These are phyloP conservation scores for Patella caerulea DNA, from an alignment of 2,888 invertebrate genomes.

Conservation along the genomic window DNA sequence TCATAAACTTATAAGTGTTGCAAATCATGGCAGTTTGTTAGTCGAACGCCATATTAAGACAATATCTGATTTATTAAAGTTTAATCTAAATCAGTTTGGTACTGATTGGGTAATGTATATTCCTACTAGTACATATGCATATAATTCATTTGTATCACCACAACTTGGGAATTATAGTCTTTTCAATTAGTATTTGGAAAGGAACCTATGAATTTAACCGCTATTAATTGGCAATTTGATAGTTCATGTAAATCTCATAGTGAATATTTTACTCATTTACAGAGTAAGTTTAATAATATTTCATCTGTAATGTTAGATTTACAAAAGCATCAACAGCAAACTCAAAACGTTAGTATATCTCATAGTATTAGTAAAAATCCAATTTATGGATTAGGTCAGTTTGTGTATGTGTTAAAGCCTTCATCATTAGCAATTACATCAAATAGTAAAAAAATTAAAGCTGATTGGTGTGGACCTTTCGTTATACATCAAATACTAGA, in stretches of 20 bases:
- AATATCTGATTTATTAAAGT: neutral
- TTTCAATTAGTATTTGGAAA: conserved; percentile 4
- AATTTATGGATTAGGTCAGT: neutral
- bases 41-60: neutral
- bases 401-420: neutral
- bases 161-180: neutral
- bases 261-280: neutral
- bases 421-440: neutral
- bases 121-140: conserved; percentile 1
- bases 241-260: too few relatives aligned
- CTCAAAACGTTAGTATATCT: neutral
- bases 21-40: conserved; percentile 7
- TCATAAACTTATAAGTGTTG: conserved; percentile 5
- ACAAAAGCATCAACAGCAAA: neutral
- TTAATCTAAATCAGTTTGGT: conserved; percentile 5
- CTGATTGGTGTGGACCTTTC: neutral
- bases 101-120: conserved; percentile 4
- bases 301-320: neutral
- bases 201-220: neutral
- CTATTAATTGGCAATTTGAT: neutral
- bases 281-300: neutral
- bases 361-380: conserved; percentile 1
- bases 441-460: neutral
- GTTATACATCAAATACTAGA: neutral
- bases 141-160: conserved; percentile 2